phyloP scores from a whole-genome alignment of 2,888 invertebrate species.

The Gibbula magus region DNA sequence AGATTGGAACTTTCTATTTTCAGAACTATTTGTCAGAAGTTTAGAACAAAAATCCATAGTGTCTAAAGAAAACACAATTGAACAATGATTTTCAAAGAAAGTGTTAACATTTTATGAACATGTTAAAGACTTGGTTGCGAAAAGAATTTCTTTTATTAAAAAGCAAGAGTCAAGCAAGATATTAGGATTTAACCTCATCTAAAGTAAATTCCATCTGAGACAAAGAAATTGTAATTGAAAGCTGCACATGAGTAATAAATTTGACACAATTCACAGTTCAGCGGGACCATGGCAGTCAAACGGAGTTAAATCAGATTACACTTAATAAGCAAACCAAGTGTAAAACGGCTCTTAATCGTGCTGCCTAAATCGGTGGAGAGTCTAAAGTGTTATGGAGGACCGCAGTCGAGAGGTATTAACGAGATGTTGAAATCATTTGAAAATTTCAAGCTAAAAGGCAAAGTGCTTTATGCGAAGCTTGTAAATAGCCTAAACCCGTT shows the following conservation, averaged over 20 bases:
- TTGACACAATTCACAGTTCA: not conserved
- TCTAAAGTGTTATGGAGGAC: not conserved
- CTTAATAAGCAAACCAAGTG: not conserved
- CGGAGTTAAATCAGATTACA: slow-evolving; percentile 6
- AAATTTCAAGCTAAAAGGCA: not conserved
- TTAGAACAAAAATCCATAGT: no score
- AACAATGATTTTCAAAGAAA: no score
- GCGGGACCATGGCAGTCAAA: not conserved
- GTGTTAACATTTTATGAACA: no score
- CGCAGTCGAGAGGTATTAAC: not conserved
- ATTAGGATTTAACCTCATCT: no score
- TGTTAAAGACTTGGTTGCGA: no score
- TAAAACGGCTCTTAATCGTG: not conserved
- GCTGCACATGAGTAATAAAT: not conserved
- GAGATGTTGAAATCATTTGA: not conserved
- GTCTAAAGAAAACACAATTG: no score
- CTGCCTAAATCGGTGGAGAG: not conserved
- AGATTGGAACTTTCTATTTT: no score
- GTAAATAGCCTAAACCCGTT: not conserved
- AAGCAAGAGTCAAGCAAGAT: no score
- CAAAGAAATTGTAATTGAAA: no score
- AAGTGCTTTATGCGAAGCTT: not conserved
- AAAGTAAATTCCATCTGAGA: no score
- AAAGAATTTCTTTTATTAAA: no score
- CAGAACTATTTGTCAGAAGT: no score